Evolutionary conservation across 2,888 invertebrate species (phyloP).

Genomic region (Athrips mouffetella): DNA sequence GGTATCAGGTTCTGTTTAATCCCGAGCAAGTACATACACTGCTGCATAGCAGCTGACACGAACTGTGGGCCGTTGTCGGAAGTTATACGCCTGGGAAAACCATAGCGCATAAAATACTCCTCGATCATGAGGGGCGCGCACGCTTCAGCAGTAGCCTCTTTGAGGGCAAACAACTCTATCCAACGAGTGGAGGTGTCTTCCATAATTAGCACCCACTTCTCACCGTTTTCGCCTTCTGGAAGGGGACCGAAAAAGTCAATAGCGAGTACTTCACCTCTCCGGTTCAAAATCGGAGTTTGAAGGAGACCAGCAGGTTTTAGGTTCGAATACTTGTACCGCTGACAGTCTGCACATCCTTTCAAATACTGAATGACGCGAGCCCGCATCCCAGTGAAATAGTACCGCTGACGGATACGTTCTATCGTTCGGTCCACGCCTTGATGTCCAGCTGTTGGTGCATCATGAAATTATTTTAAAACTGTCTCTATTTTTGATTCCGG

Average conservation of each 20-base stretch:
- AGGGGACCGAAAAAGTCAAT: constrained; percentile 17
- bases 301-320: constrained; percentile 22
- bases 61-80: constrained; percentile 11
- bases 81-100: neutral
- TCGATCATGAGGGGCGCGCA: neutral
- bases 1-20: constrained; percentile 16
- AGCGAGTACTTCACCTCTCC: neutral
- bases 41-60: too few species aligned
- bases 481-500: neutral
- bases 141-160: constrained; percentile 16
- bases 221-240: constrained; percentile 14
- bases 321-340: constrained; percentile 23
- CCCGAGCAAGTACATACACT: constrained; percentile 15
- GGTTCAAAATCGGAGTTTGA: constrained; percentile 6
- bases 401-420: neutral
- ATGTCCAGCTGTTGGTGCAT: constrained; percentile 21
- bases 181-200: constrained; percentile 22
- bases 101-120: constrained; percentile 6
- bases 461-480: constrained; percentile 15
- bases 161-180: constrained; percentile 17
- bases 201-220: constrained; percentile 17
- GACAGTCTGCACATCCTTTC: constrained; percentile 18
- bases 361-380: constrained; percentile 25
- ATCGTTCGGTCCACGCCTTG: constrained; percentile 16
- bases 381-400: constrained; percentile 20